Base-by-base conservation (phyloP, 2,113 vertebrate genomes). In the Phalacrocorax brasilianus region DNA sequence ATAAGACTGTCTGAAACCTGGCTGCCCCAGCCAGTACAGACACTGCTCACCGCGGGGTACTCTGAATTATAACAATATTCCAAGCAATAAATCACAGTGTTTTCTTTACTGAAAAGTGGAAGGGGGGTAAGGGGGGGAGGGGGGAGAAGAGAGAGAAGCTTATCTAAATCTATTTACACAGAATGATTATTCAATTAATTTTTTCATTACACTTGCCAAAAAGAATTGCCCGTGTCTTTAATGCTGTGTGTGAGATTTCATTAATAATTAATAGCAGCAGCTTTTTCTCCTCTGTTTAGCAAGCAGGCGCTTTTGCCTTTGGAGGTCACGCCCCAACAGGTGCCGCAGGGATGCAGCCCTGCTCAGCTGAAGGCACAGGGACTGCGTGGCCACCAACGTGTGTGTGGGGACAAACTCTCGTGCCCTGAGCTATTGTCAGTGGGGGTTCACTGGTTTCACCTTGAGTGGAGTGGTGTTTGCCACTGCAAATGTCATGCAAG, bases 161-260 rank as follows among this genome's bases (percentile, higher is more conserved):
- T 96, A 97, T 97, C 96, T 97, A 97, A 98, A 98, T 97, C 96
- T 98, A 98, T 98, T 98, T 98, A 97, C 96, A 96, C 58, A 53
- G 93, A 87, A 97, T 95, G 91, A 98, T 98, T 97, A 97, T 97
- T 98, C 97, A 97, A 98, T 98, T 98, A 97, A 97, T 95, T 97
- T 98, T 98, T 98, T 97, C 97, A 97, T 97, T 97, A 97, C 93
- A 96, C 95, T 97, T 98, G 97, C 98, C 97, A 97, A 81, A 96
- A 97, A 97, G 96, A 96, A 95, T 97, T 96, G 95, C 94, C 73
- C 28, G 8, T 95, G 93, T 97, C 95, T 96, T 92, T 93, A 91
- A 95, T 92, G 95, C 93, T 91, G 95, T 87, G 85, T 85, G 91
- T 87, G 93, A 91, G 75, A 95, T 97, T 97, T 91, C 95, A 97